Conservation (phyloP, 2,113 vertebrate genomes). For the Spermophilus dauricus region DNA sequence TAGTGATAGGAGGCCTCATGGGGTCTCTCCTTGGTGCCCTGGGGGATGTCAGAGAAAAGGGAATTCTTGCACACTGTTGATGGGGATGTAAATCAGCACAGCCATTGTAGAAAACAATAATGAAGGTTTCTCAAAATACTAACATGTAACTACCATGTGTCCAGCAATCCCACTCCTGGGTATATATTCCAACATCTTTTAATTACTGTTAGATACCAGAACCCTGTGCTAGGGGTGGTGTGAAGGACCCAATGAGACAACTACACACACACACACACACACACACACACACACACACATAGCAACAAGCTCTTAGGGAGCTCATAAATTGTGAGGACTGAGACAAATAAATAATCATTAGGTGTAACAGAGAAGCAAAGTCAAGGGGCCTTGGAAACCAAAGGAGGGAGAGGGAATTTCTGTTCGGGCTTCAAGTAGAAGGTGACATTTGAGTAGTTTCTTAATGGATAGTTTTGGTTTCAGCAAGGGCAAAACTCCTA, state of each 20-base stretch:
- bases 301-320: neutral
- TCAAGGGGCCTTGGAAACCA: neutral
- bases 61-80: neutral
- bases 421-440: too few species aligned
- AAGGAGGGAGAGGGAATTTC: neutral
- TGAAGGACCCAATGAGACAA: neutral
- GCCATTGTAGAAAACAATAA: neutral
- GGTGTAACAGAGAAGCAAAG: neutral
- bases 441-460: too few species aligned
- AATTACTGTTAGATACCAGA: neutral
- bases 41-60: neutral
- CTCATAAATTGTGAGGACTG: neutral
- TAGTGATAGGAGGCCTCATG: too few species aligned
- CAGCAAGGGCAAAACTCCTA: neutral
- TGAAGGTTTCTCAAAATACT: too few species aligned
- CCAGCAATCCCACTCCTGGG: neutral
- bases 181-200: neutral
- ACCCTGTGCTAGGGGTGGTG: neutral
- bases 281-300: too few species aligned
- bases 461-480: neutral
- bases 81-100: neutral
- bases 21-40: neutral
- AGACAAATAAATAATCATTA: neutral
- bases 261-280: neutral
- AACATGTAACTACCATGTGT: neutral